phyloP scores from a whole-genome alignment of 2,888 invertebrate species.

The Drosophila picticornis region DNA sequence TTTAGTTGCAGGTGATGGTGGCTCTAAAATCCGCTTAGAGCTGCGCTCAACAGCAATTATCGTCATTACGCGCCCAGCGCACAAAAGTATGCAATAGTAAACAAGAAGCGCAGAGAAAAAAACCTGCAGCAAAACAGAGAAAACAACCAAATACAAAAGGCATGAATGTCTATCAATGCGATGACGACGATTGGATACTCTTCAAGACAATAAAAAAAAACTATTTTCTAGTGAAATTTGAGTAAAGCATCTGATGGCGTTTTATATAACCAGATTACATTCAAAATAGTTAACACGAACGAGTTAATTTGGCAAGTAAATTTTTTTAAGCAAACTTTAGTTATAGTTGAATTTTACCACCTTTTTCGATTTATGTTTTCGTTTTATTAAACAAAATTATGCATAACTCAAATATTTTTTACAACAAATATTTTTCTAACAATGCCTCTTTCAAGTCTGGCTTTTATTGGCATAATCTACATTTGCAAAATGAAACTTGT shows the following conservation, averaged over 20 bases:
- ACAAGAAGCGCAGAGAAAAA: conserved; percentile 32
- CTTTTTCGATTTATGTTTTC: not conserved
- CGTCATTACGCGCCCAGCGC: conserved; percentile 73
- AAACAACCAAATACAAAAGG: conserved; percentile 19
- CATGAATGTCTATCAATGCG: not conserved
- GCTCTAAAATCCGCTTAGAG: conserved; percentile 69
- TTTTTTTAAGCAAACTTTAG: not conserved
- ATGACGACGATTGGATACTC: conserved; percentile 11
- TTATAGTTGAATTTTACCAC: not conserved
- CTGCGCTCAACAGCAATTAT: conserved; percentile 79
- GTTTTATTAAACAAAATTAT: not conserved
- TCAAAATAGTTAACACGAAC: not conserved
- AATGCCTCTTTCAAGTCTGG: not conserved
- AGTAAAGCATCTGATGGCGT: not conserved
- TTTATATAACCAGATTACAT: not conserved
- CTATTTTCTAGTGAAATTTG: not conserved
- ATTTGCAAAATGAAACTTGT: not conserved
- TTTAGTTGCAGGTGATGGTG: conserved; percentile 34
- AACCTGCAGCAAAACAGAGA: conserved; percentile 14
- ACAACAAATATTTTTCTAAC: not conserved
- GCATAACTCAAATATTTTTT: not conserved
- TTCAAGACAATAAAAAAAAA: not conserved
- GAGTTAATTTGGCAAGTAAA: not conserved
- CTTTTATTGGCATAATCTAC: not conserved
- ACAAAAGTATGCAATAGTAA: conserved; percentile 63